Evolutionary conservation across 2,797 vertebrate genomes (phyloP), one percentile per base, ranked within the genome.

Genomic region (Rachycentron canadum): DNA sequence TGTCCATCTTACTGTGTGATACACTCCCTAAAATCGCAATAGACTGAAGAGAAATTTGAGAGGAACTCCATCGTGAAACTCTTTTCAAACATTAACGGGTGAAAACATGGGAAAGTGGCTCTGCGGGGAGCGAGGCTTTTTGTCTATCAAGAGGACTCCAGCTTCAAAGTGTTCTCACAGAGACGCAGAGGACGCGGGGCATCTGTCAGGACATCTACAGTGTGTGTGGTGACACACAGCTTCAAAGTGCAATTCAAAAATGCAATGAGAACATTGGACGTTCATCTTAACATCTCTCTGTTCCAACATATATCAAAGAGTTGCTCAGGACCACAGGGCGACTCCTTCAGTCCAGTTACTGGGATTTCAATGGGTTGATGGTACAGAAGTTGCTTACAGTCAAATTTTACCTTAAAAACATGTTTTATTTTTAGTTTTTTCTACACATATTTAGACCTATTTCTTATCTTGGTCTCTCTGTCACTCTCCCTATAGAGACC

Each of bases 211-310:
- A 86, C 77, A 72, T 83, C 82, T 28, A 60, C 78, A 63, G 77
- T 8, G 61, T 60, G 61, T 60, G 61, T 43, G 70, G 76, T 76
- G 85, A 81, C 81, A 76, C 7, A 58, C 30, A 17, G 81, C 86
- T 90, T 90, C 86, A 89, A 92, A 90, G 86, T 69, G 67, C 74
- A 71, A 68, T 79, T 86, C 74, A 49, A 60, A 81, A 66, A 69
- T 73, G 61, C 65, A 83, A 26, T 36, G 69, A 75, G 65, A 73
- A 72, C 40, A 36, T 66, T 75, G 80, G 84, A 77, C 64, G 57
- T 59, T 83, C 52, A 69, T 85, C 70, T 64, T 10, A 63, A 79
- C 53, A 59, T 75, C 63, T 62, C 43, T 86, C 47, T 74, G 61
- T 77, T 82, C 53, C 10, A 62, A 28, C 57, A 73, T 28, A 55